Evolutionary conservation across 2,113 vertebrate species (phyloP).

Genomic region (Columbina picui): DNA sequence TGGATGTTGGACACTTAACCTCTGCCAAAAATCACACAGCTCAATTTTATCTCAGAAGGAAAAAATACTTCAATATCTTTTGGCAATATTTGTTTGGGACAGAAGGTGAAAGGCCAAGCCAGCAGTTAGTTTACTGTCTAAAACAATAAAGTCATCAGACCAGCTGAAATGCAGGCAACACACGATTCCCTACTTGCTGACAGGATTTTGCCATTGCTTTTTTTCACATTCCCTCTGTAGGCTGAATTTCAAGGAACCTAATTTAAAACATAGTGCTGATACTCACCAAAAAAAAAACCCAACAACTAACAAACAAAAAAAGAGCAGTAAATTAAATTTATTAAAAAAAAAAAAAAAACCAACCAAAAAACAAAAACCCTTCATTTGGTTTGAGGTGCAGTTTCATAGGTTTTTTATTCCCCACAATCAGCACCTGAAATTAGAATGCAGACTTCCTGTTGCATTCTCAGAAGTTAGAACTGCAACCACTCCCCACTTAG

Average conservation of each 20-base stretch:
- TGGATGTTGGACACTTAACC: conserved; percentile 26
- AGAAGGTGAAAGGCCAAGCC: conserved; percentile 42
- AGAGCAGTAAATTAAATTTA: not conserved
- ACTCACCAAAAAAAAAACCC: not conserved
- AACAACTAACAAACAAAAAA: too few species aligned
- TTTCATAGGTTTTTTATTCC: not conserved
- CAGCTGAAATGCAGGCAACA: not conserved
- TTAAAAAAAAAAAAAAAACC: not conserved
- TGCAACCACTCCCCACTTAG: not conserved
- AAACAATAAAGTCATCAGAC: conserved; percentile 54
- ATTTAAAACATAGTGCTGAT: not conserved
- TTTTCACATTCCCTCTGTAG: not conserved
- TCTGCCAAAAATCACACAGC: not conserved
- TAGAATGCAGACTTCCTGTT: not conserved
- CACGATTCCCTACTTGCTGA: not conserved
- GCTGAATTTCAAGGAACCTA: not conserved
- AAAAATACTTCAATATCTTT: conserved; percentile 62
- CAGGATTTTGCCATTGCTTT: not conserved
- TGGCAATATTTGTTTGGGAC: conserved; percentile 16
- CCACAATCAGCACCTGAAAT: not conserved
- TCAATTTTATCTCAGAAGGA: conserved; percentile 40
- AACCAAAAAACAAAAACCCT: too few species aligned
- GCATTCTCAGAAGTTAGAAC: not conserved
- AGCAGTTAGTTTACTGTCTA: conserved; percentile 34
- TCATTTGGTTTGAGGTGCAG: not conserved